These are phyloP conservation scores for Megalops cyprinoides DNA, from an alignment of 2,797 vertebrate genomes.

Conservation along the genomic window DNA sequence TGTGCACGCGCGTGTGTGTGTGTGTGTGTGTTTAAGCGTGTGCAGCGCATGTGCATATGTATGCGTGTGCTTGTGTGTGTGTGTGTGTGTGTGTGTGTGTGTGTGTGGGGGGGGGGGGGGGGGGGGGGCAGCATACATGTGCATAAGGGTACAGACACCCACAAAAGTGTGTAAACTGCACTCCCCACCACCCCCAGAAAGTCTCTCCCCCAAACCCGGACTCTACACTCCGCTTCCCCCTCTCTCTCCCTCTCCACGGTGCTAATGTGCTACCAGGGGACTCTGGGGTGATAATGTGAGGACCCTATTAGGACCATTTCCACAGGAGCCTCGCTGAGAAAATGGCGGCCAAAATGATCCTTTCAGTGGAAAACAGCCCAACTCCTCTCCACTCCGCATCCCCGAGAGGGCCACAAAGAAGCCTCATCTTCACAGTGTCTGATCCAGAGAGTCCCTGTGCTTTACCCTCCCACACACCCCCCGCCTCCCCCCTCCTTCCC, in stretches of 20 bases:
- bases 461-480: constrained; percentile 33
- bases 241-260: background rate
- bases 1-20: constrained; percentile 59
- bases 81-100: constrained; percentile 51
- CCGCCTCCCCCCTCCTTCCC: constrained; percentile 21
- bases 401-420: constrained; percentile 44
- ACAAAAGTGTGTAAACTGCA: background rate
- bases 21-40: constrained; percentile 49
- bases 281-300: constrained; percentile 40
- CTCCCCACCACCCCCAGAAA: too few species aligned
- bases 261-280: constrained; percentile 15
- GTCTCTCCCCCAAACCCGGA: background rate
- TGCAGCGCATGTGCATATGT: constrained; percentile 59
- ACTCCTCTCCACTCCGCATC: constrained; percentile 47
- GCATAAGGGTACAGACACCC: background rate
- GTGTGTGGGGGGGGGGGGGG: constrained; percentile 15
- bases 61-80: constrained; percentile 44
- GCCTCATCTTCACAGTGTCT: constrained; percentile 35
- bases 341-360: constrained; percentile 73
- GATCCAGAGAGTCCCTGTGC: constrained; percentile 15
- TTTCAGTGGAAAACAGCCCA: constrained; percentile 56
- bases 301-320: constrained; percentile 62
- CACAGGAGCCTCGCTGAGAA: constrained; percentile 73
- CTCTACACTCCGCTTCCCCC: background rate
- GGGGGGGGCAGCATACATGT: background rate